phyloP scores from a whole-genome alignment of 2,888 invertebrate genomes.

The Chymomyza amoena region DNA sequence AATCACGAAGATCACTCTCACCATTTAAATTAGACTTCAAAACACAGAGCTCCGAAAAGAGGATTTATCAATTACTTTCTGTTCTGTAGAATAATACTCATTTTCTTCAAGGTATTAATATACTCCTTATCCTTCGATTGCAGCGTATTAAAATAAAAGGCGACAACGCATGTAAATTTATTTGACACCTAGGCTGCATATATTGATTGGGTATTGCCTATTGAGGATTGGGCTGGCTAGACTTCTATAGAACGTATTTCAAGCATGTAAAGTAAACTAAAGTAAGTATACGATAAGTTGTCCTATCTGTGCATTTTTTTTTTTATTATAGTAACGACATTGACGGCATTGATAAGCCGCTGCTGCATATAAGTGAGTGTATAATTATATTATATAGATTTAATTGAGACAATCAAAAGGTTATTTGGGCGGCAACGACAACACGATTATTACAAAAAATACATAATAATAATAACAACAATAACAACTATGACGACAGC shows the following conservation, averaged over 20 bases:
- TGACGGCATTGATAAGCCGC: conserved; percentile 54
- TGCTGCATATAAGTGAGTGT: conserved; percentile 20
- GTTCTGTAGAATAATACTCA: no score
- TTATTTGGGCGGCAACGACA: conserved; percentile 52
- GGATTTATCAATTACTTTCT: no score
- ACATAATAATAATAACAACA: no score
- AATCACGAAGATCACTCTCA: no score
- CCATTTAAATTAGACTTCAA: no score
- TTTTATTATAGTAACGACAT: conserved; percentile 48
- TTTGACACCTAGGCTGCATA: not conserved
- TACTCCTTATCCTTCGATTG: no score
- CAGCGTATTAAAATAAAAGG: no score
- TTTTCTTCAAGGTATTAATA: no score
- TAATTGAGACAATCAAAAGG: conserved; percentile 65
- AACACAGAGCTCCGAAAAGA: no score
- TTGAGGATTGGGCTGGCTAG: conserved; percentile 13
- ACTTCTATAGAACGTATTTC: not conserved
- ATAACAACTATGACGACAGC: conserved; percentile 20
- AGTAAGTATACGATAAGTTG: not conserved
- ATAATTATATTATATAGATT: conserved; percentile 44
- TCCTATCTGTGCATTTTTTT: conserved; percentile 10
- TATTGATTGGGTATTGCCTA: conserved; percentile 17
- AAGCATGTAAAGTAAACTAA: not conserved
- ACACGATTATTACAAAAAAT: not conserved
- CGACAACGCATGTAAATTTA: not conserved